Conservation (phyloP, 2,113 vertebrate genomes). For the Amphiprion ocellaris region DNA sequence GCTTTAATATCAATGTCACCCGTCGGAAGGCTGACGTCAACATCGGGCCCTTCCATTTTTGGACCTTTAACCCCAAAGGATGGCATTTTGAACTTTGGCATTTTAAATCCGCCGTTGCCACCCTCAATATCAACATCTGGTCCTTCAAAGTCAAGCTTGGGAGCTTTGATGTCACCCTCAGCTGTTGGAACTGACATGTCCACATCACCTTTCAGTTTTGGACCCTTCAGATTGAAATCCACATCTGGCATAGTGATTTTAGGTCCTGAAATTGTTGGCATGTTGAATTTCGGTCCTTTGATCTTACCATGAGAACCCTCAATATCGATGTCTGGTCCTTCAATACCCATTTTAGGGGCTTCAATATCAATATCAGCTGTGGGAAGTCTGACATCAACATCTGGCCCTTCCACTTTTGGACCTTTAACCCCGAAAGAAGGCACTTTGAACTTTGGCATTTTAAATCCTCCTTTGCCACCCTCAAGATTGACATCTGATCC, state of each 20-base stretch:
- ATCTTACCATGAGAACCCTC: not conserved
- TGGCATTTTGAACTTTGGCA: constrained; percentile 42
- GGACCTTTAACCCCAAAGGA: constrained; percentile 15
- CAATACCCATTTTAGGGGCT: not conserved
- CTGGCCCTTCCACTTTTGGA: not conserved
- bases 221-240: constrained; percentile 8
- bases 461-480: not conserved
- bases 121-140: constrained; percentile 37
- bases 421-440: too few relatives aligned
- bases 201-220: not conserved
- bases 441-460: too few relatives aligned
- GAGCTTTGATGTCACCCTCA: constrained; percentile 36
- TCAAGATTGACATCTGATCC: not conserved
- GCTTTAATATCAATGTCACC: constrained; percentile 57
- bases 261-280: constrained; percentile 17
- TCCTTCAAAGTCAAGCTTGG: constrained; percentile 57
- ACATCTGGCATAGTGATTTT: constrained; percentile 5
- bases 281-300: constrained; percentile 18
- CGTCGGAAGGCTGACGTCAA: constrained; percentile 6
- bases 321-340: not conserved
- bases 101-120: constrained; percentile 14
- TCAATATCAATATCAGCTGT: not conserved
- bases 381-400: not conserved
- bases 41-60: constrained; percentile 20
- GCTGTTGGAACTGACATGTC: constrained; percentile 42